Conservation (phyloP, 2,113 vertebrate species). For the Papio anubis region DNA sequence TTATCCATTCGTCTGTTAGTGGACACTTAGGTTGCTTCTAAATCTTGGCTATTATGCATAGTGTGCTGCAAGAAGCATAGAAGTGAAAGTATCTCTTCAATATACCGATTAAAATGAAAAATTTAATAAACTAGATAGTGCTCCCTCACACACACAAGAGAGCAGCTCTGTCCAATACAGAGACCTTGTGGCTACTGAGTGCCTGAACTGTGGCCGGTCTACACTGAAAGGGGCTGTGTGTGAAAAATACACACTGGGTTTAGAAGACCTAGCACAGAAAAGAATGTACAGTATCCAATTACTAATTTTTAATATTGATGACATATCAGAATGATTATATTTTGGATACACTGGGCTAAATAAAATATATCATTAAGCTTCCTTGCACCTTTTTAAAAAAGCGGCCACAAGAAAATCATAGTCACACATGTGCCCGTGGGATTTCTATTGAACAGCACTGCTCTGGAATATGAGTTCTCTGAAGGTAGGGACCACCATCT, state of each 20-base stretch:
- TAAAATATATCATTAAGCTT: neutral
- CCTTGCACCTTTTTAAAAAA: neutral
- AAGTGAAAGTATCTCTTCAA: too few species aligned
- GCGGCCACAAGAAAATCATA: neutral
- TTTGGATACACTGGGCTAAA: neutral
- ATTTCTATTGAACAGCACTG: neutral
- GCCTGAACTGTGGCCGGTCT: neutral
- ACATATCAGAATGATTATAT: neutral
- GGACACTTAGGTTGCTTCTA: too few species aligned
- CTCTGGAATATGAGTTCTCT: neutral
- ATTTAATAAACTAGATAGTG: too few species aligned
- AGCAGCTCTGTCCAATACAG: neutral
- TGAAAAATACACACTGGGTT: neutral
- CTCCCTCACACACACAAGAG: too few species aligned
- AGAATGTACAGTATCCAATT: neutral
- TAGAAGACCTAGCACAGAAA: neutral
- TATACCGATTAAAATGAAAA: too few species aligned
- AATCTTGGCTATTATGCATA: too few species aligned
- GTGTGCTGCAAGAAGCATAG: too few species aligned
- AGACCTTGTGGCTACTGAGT: neutral
- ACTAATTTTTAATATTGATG: neutral
- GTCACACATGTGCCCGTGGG: fast-evolving
- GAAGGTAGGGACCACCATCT: neutral
- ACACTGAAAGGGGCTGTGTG: neutral
- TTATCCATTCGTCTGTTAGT: too few species aligned